phyloP scores from a whole-genome alignment of 2,113 vertebrate genomes.

The Rousettus leschenaultii region DNA sequence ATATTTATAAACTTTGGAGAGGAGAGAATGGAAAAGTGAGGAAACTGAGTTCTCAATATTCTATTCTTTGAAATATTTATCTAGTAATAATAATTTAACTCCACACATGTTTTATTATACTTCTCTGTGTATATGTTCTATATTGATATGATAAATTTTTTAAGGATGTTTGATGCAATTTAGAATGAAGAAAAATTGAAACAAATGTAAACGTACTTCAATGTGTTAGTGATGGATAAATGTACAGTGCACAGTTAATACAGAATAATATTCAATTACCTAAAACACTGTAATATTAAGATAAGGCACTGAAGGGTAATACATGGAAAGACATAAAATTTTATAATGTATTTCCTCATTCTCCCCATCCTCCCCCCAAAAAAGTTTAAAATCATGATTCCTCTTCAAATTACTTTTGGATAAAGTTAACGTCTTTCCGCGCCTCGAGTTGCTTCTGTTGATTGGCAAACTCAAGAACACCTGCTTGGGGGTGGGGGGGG shows the following conservation, averaged over 20 bases:
- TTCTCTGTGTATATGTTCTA: background rate
- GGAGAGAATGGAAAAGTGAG: background rate
- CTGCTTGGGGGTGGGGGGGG: too few species aligned
- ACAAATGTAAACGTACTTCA: background rate
- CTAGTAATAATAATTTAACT: background rate
- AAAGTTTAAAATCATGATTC: background rate
- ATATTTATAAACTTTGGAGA: background rate
- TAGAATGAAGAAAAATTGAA: conserved; percentile 4
- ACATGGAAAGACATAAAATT: background rate
- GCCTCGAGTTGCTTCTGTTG: background rate
- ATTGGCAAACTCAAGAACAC: background rate
- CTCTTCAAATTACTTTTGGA: background rate
- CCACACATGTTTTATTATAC: background rate
- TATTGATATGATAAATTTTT: background rate
- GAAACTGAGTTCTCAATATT: background rate
- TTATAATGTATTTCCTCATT: background rate
- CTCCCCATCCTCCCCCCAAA: background rate
- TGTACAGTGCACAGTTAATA: background rate
- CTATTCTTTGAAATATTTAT: background rate
- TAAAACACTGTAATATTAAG: background rate
- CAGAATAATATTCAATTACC: background rate
- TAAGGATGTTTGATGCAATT: background rate
- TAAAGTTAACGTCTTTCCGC: background rate
- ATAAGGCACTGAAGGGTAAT: background rate
- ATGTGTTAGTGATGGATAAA: background rate